These are phyloP conservation scores for Rhopalosiphum maidis DNA, from an alignment of 1,140 invertebrate species.

Conservation along the genomic window DNA sequence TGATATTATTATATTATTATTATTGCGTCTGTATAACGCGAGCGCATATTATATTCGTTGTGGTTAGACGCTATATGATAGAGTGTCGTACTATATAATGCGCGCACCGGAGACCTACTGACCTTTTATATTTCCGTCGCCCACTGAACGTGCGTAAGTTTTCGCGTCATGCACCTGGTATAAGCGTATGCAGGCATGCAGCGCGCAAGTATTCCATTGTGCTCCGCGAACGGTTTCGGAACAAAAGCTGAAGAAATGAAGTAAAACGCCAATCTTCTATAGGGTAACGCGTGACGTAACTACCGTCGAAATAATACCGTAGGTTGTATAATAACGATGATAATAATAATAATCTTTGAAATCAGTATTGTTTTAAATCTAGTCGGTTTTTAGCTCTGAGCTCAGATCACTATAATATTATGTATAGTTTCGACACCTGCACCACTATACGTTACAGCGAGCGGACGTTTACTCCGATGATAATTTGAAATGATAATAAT, in stretches of 20 bases:
- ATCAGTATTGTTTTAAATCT: constrained; percentile 48
- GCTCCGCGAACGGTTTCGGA: neutral
- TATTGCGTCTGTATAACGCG: neutral
- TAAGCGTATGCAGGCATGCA: neutral
- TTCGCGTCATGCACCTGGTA: neutral
- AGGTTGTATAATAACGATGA: constrained; percentile 35
- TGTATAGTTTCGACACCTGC: constrained; percentile 2
- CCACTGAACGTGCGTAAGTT: constrained; percentile 50
- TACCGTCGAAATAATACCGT: neutral
- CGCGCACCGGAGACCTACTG: constrained; percentile 35
- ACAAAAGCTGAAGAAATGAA: constrained; percentile 50
- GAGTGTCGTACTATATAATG: neutral
- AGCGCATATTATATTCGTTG: neutral
- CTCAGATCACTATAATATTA: neutral
- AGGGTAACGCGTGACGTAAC: constrained; percentile 13
- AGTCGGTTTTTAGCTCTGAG: neutral
- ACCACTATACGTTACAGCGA: neutral
- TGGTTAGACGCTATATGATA: neutral
- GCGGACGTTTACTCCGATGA: neutral
- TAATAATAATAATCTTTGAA: constrained; percentile 38
- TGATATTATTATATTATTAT: neutral
- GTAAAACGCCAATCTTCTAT: constrained; percentile 29
- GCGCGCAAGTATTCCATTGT: neutral
- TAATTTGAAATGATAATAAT: neutral
- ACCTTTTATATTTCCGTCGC: constrained; percentile 52